Percentiles rank a stretch among this genome's conserved stretches.
These are phyloP conservation scores for Myotis findleyi DNA, from an alignment of 2,797 vertebrate species.

Conservation along the genomic window DNA sequence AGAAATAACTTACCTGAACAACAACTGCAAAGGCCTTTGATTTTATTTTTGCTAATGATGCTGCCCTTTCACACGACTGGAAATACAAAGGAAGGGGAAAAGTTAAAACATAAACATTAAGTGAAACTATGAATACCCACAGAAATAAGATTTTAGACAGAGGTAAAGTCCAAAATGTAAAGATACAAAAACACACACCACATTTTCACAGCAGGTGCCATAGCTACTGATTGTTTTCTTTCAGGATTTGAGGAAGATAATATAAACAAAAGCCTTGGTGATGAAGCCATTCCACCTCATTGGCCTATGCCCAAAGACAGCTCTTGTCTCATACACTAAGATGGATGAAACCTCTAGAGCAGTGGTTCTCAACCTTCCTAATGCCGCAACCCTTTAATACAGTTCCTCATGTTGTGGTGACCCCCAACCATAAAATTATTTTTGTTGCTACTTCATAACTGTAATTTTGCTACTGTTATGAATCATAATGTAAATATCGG, in stretches of 20 bases:
- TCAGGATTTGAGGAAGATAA: neutral
- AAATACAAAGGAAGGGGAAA: constrained; percentile 36
- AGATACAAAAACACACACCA: neutral
- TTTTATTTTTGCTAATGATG: constrained; percentile 92
- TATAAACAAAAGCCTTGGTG: neutral
- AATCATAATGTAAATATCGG: too few relatives aligned
- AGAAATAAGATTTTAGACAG: neutral
- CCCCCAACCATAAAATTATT: too few relatives aligned
- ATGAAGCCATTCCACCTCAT: neutral
- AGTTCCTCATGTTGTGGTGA: too few relatives aligned
- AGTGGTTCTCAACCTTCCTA: too few relatives aligned
- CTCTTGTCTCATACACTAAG: neutral
- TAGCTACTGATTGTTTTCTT: neutral
- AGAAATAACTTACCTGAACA: constrained; percentile 88
- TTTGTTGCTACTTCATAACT: too few relatives aligned
- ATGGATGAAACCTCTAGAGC: neutral
- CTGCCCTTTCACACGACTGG: constrained; percentile 92
- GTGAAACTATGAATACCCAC: neutral
- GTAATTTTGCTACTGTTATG: too few relatives aligned
- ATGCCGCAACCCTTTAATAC: too few relatives aligned
- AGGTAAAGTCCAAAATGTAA: neutral
- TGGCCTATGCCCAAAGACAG: neutral
- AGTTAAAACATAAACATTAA: constrained; percentile 38
- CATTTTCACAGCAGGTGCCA: neutral
- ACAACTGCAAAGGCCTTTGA: constrained; percentile 91